phyloP scores from a whole-genome alignment of 2,113 vertebrate genomes.

The Lophura nycthemera region DNA sequence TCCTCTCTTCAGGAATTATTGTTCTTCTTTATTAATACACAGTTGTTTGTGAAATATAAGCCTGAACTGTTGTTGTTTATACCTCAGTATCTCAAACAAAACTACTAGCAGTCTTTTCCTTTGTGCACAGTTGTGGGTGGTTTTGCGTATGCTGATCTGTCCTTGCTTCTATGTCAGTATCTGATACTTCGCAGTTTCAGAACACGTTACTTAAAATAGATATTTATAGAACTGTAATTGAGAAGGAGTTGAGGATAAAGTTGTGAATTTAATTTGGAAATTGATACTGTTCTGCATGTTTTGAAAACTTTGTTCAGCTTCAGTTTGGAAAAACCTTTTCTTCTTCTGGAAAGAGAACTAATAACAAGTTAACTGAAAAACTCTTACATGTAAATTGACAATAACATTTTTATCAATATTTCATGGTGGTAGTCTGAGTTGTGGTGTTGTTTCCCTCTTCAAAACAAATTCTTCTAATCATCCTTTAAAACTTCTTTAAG shows the following conservation, averaged over 20 bases:
- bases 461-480: not conserved
- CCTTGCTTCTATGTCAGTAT: not conserved
- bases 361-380: not conserved
- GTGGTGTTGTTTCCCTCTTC: not conserved
- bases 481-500: constrained; percentile 70
- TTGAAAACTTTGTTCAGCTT: not conserved
- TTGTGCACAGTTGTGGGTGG: not conserved
- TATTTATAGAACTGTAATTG: not conserved
- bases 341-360: not conserved
- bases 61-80: not conserved
- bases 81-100: not conserved
- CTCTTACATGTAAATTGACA: not conserved
- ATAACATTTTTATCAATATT: not conserved
- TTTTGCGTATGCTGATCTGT: not conserved
- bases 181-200: not conserved
- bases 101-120: not conserved
- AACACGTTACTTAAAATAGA: not conserved
- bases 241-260: not conserved
- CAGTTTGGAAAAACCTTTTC: not conserved
- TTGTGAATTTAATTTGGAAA: not conserved
- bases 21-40: not conserved
- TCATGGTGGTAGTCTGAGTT: not conserved
- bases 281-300: accelerated
- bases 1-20: not conserved
- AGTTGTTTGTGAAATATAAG: not conserved